A percentile compares a stretch with the other conserved stretches of the same genome.
Evolutionary conservation across 2,888 invertebrate genomes (phyloP).

Genomic region (Trachelus iudaicus): DNA sequence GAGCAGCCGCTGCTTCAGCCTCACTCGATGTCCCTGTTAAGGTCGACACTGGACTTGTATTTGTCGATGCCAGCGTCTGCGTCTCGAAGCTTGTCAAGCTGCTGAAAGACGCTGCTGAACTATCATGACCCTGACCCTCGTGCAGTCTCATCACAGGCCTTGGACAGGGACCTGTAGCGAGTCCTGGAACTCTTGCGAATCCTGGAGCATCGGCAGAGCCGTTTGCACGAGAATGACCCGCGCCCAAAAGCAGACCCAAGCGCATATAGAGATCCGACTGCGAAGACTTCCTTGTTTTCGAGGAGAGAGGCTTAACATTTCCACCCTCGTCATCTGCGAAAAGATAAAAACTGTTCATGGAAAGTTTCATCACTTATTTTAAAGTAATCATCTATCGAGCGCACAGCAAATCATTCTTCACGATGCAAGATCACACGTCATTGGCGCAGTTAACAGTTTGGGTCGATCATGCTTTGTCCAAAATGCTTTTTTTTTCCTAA

Average conservation of each 20-base stretch:
- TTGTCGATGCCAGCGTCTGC: constrained; percentile 80
- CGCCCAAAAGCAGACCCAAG: constrained; percentile 83
- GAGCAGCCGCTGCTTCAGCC: constrained; percentile 73
- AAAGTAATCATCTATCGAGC: not conserved
- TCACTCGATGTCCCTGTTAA: constrained; percentile 81
- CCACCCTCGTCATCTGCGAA: constrained; percentile 78
- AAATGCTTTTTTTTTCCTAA: not conserved
- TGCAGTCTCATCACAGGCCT: constrained; percentile 39
- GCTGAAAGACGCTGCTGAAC: constrained; percentile 66
- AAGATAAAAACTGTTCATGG: not conserved
- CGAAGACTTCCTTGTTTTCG: constrained; percentile 68
- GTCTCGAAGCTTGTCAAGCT: constrained; percentile 70
- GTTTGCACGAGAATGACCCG: constrained; percentile 69
- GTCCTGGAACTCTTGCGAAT: constrained; percentile 38
- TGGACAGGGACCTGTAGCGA: constrained; percentile 32
- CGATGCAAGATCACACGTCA: not conserved
- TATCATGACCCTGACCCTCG: constrained; percentile 45
- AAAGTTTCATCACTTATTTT: not conserved
- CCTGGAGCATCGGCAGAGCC: constrained; percentile 54
- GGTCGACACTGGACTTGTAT: constrained; percentile 91
- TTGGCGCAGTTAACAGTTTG: not conserved
- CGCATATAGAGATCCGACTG: constrained; percentile 87
- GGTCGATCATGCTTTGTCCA: not conserved
- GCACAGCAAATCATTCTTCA: not conserved
- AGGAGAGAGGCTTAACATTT: constrained; percentile 71